Conservation (phyloP, 1,140 invertebrate species). For the Drosophila triauraria region DNA sequence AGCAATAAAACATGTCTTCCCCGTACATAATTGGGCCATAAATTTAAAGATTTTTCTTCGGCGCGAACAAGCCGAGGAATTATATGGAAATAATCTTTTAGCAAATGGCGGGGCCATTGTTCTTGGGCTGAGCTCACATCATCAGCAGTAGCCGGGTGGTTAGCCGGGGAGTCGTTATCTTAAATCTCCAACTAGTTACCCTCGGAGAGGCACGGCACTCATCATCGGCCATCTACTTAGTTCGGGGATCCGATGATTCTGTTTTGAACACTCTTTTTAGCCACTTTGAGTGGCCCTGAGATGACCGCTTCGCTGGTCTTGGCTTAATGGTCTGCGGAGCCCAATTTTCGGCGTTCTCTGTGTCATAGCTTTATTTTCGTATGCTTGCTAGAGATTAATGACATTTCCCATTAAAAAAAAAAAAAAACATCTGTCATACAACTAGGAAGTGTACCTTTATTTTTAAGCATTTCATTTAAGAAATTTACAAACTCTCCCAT, state of each 20-base stretch:
- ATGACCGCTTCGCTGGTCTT: conserved; percentile 44
- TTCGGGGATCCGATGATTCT: conserved; percentile 1
- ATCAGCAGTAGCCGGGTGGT: conserved; percentile 39
- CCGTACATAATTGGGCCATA: conserved; percentile 75
- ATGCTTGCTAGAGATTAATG: conserved; percentile 60
- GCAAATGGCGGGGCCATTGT: conserved; percentile 38
- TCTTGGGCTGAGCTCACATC: conserved; percentile 47
- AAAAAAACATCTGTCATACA: conserved; percentile 47
- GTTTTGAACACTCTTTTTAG: conserved; percentile 25
- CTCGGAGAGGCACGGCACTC: conserved; percentile 21
- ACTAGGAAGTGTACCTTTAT: conserved; percentile 48
- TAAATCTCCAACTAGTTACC: conserved; percentile 47
- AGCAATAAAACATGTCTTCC: conserved; percentile 71
- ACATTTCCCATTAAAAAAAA: conserved; percentile 15
- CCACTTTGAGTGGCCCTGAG: conserved; percentile 52
- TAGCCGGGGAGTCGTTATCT: conserved; percentile 38
- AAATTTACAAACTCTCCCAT: conserved; percentile 30
- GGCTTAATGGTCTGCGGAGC: conserved; percentile 41
- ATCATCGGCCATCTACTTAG: conserved; percentile 19
- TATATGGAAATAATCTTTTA: conserved; percentile 60
- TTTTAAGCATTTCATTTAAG: conserved; percentile 43
- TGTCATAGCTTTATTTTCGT: conserved; percentile 52
- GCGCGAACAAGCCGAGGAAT: conserved; percentile 42
- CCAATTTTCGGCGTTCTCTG: conserved; percentile 28
- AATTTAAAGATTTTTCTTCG: conserved; percentile 59